Conservation (phyloP, 2,797 vertebrate species). For the Melanotaenia boesemani region DNA sequence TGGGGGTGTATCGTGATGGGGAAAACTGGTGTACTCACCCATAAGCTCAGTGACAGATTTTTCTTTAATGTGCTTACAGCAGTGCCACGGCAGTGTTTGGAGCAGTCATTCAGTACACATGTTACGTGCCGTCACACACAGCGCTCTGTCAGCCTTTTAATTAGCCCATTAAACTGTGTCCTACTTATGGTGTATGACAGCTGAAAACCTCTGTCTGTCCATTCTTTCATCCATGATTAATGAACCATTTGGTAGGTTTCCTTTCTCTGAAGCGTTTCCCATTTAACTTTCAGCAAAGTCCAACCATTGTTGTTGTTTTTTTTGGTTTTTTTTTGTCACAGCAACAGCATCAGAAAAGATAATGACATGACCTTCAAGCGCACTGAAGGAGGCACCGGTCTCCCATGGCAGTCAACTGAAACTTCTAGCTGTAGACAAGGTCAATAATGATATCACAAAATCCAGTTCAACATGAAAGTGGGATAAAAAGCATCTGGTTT, state of each 20-base stretch:
- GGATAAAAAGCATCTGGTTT: neutral
- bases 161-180: slow-evolving; percentile 46
- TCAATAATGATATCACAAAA: slow-evolving; percentile 25
- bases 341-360: slow-evolving; percentile 26
- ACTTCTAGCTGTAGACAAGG: neutral
- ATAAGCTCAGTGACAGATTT: slow-evolving; percentile 56
- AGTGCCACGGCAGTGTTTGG: slow-evolving; percentile 23
- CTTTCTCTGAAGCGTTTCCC: slow-evolving; percentile 9
- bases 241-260: slow-evolving; percentile 6
- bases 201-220: slow-evolving; percentile 26
- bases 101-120: slow-evolving; percentile 40
- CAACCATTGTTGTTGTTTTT: neutral
- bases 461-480: slow-evolving; percentile 6
- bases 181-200: slow-evolving; percentile 34
- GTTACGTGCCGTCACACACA: slow-evolving; percentile 29
- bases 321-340: slow-evolving; percentile 42
- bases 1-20: neutral
- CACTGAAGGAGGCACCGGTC: slow-evolving; percentile 20
- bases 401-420: slow-evolving; percentile 48
- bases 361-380: slow-evolving; percentile 55
- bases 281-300: slow-evolving; percentile 19
- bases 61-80: slow-evolving; percentile 64
- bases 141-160: slow-evolving; percentile 44
- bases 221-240: slow-evolving; percentile 29
- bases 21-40: slow-evolving; percentile 23